A percentile compares a stretch with the other conserved stretches of the same genome.
These are phyloP conservation scores for Temnothorax curvispinosus DNA, from an alignment of 1,140 invertebrate species.

Conservation along the genomic window DNA sequence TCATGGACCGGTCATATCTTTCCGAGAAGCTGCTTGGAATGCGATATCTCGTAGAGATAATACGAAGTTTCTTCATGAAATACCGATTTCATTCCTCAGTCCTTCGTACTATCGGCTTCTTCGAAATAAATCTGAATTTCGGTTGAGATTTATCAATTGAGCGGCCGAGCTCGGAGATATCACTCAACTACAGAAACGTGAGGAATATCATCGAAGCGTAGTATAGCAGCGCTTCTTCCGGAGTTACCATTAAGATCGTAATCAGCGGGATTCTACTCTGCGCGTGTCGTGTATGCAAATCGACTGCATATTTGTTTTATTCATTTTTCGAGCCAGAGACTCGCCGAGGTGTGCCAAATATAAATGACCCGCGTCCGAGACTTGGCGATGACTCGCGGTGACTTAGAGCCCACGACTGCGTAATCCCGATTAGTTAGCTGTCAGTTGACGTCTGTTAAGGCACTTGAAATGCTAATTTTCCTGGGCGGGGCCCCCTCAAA, in stretches of 20 bases:
- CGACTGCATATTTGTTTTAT: not conserved
- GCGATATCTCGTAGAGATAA: not conserved
- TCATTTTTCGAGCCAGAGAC: not conserved
- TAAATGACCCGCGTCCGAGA: conserved; percentile 28
- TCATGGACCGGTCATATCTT: not conserved
- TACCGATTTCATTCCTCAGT: not conserved
- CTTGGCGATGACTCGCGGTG: conserved; percentile 10
- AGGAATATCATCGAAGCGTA: not conserved
- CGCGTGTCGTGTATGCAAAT: conserved; percentile 39
- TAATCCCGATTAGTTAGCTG: conserved; percentile 67
- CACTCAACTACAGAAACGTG: not conserved
- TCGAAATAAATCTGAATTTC: conserved; percentile 26
- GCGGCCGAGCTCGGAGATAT: not conserved
- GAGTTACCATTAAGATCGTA: not conserved
- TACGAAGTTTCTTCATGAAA: not conserved
- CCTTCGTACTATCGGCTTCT: not conserved
- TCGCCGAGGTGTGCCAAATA: conserved; percentile 31
- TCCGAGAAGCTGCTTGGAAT: not conserved
- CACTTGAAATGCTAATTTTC: conserved; percentile 81
- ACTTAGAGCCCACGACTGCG: conserved; percentile 44
- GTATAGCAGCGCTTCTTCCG: not conserved
- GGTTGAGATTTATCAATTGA: not conserved
- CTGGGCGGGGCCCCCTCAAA: conserved; percentile 68
- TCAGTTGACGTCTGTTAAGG: conserved; percentile 77
- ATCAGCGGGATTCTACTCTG: not conserved